Evolutionary conservation across 2,797 vertebrate species (phyloP).

Genomic region (Anguilla anguilla): DNA sequence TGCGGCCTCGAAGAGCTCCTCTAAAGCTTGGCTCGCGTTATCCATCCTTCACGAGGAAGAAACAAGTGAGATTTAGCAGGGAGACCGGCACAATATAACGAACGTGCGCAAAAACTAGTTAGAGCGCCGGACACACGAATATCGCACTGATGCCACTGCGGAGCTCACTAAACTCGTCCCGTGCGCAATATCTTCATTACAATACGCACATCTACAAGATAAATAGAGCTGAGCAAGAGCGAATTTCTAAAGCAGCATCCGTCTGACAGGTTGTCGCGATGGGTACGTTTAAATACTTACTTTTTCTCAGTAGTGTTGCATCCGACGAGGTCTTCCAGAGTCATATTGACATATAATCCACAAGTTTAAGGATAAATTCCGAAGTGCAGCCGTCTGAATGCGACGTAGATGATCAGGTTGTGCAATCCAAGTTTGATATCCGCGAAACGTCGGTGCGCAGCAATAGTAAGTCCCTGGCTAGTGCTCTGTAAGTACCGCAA

Average conservation of each 20-base stretch:
- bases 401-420: background rate
- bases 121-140: background rate
- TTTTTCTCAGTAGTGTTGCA: conserved; percentile 74
- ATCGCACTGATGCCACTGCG: no score
- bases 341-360: conserved; percentile 75
- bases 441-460: background rate
- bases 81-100: conserved; percentile 10
- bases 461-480: background rate
- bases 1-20: conserved; percentile 83
- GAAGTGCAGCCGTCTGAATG: background rate
- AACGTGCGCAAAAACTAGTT: background rate
- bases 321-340: conserved; percentile 77
- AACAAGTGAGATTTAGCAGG: conserved; percentile 16
- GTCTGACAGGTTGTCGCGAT: background rate
- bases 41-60: conserved; percentile 74
- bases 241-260: background rate
- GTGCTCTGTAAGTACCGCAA: background rate
- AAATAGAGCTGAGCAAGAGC: background rate
- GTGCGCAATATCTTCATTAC: no score
- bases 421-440: conserved; percentile 10
- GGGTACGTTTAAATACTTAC: conserved; percentile 67
- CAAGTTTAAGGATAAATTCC: conserved; percentile 37
- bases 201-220: background rate
- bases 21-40: conserved; percentile 79
- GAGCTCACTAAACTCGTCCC: no score